Base-by-base conservation (phyloP, 2,113 vertebrate species). In the Edolisoma coerulescens region DNA sequence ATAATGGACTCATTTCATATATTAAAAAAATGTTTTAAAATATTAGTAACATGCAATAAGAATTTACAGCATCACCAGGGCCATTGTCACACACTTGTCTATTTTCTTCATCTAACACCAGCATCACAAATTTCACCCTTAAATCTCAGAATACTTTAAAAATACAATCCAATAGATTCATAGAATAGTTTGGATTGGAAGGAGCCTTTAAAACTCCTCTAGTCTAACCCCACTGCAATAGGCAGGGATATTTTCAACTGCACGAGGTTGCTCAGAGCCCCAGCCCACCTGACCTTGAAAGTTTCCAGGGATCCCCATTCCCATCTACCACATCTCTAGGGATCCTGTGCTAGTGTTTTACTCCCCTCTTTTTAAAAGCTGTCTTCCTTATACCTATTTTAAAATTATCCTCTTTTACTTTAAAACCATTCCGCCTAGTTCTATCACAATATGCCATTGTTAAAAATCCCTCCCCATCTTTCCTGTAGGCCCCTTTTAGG, bases 361-460 rank as follows among this genome's bases (percentile, higher is more conserved):
- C 6, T 3, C 27, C 0, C 1, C 9, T 50, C 26, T 37, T 7
- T 5, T 16, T 23, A 35, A 71, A 81, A 44, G 20, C 14, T 22
- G 1, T 33, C 30, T 52, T 82, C 37, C 33, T 85, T n/a, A 50
- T 4, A 56, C 16, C 18, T 73, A 45, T 11, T 15, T n/a, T 52
- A 23, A 73, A 61, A 52, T 26, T 50, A 28, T 16, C 21, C 11
- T 45, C 42, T 67, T 61, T n/a, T 28, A 16, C 26, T 60, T 67
- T 52, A 61, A 86, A 85, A 20, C 3, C 13, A 47, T 32, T 69
- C 14, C 2, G 3, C 20, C 6, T 70, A 49, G 28, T n/a, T 39
- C 39, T 47, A 15, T n/a, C 1, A 5, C 32, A n/a, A 49, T 7
- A 64, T 5, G 20, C 6, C 21, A 13, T 47, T 30, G 11, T 17